Evolutionary conservation across 2,797 vertebrate species (phyloP), one percentile per base, ranked within the genome.

Genomic region (Notamacropus eugenii): DNA sequence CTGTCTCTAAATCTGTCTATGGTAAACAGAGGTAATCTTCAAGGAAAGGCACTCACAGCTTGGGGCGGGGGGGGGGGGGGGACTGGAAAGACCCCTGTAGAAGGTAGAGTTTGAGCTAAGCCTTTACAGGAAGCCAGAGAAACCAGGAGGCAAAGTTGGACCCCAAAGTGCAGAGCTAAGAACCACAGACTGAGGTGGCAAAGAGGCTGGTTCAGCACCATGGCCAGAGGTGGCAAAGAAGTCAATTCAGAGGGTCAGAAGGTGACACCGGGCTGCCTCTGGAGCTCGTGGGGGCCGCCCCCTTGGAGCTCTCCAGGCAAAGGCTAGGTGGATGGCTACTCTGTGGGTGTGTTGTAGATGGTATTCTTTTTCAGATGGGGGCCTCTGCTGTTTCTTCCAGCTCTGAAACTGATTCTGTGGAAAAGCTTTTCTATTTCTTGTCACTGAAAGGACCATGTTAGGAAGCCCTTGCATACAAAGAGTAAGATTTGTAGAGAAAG

Each of bases 391-490:
- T 67, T 67, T 34, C 59, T 67, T 67, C 31, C 59, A 34, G 34
- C 31, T 67, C 31, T 67, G 59, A 34, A 62, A 31, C 31, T 67
- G 57, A 29, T 58, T 58, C 57, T 55, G 54, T 55, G 96, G 96
- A 87, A 96, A 92, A 95, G 67, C 16, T 27, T 91, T 92, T 31
- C 22, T 34, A 52, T 90, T 24, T 46, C 31, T 96, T 93, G 62
- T 92, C 40, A 34, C 91, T 92, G 31, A 55, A 67, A 96, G 92
- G 82, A 10, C 87, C 55, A 90, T 59, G 50, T 10, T 11, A 90
- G 92, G n/a, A 94, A 94, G 90, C 50, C 40, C 50, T 96, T 94
- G 91, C 82, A 50, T 67, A 16, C 59, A 67, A 67, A 93, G 87
- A 87, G 74, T 11, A 91, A 92, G 91, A 12, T 46, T 12, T 87